These are phyloP conservation scores for Marmota monax DNA, from an alignment of 2,113 vertebrate species.

Conservation along the genomic window DNA sequence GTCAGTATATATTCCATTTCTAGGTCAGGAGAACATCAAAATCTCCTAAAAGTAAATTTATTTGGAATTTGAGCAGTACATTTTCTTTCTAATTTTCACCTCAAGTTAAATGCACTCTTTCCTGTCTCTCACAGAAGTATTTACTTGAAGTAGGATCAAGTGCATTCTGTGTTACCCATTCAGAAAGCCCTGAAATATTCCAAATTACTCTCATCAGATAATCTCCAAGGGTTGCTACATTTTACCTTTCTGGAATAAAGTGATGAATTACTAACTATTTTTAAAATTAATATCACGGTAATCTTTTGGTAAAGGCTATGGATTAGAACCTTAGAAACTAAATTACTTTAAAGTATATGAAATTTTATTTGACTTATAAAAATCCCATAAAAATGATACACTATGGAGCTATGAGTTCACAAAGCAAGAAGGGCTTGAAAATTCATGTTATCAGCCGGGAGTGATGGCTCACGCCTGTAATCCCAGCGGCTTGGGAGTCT, in stretches of 20 bases:
- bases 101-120: background rate
- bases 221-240: background rate
- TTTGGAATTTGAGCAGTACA: background rate
- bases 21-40: background rate
- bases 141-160: background rate
- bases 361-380: background rate
- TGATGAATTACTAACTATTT: background rate
- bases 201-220: background rate
- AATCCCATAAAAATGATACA: background rate
- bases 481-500: too few species aligned
- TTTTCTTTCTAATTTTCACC: background rate
- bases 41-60: background rate
- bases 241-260: background rate
- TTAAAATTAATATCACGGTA: background rate
- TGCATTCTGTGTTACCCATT: background rate
- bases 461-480: too few species aligned
- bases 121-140: background rate
- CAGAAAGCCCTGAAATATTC: slow-evolving; percentile 13
- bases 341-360: background rate
- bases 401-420: background rate
- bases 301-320: background rate
- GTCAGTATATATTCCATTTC: background rate
- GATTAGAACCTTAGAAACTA: background rate
- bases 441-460: background rate
- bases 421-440: slow-evolving; percentile 4